These are phyloP conservation scores for Arrhopalites spinosus DNA, from an alignment of 2,888 invertebrate species.

Conservation along the genomic window DNA sequence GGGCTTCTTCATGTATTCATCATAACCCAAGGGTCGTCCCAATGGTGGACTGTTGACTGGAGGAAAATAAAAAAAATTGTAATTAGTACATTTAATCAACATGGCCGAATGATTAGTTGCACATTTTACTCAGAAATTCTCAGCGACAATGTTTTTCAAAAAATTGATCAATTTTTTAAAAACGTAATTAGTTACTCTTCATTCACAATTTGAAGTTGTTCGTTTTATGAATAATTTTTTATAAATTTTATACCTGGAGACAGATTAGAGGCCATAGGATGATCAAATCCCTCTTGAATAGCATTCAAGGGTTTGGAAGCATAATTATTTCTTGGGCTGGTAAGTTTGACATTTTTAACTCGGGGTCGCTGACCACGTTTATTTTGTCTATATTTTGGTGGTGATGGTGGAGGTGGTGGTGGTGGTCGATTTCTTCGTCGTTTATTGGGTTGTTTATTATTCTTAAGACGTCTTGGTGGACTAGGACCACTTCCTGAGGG, in stretches of 20 bases:
- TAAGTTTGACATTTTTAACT: background rate
- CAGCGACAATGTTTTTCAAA: no score
- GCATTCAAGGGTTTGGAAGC: slow-evolving; percentile 12
- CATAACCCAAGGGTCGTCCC: slow-evolving; percentile 52
- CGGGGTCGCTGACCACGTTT: slow-evolving; percentile 30
- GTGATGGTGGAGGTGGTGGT: slow-evolving; percentile 27
- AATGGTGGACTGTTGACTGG: slow-evolving; percentile 52
- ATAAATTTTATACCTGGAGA: no score
- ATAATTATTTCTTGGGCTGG: background rate
- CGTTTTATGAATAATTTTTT: no score
- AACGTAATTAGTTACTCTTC: no score
- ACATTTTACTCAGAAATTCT: no score
- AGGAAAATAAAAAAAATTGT: no score
- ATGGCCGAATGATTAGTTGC: no score
- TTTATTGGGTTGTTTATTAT: slow-evolving; percentile 6
- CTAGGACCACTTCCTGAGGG: background rate
- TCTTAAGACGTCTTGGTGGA: slow-evolving; percentile 18
- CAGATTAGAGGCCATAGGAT: slow-evolving; percentile 49
- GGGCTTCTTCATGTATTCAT: slow-evolving; percentile 55
- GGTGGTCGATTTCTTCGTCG: slow-evolving; percentile 20
- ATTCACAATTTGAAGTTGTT: no score
- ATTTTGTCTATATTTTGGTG: slow-evolving; percentile 21
- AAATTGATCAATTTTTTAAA: no score
- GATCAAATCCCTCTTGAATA: slow-evolving; percentile 38
- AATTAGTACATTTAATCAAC: no score